Base-by-base conservation (phyloP, 2,888 invertebrate species). In the Dascillus cervinus region DNA sequence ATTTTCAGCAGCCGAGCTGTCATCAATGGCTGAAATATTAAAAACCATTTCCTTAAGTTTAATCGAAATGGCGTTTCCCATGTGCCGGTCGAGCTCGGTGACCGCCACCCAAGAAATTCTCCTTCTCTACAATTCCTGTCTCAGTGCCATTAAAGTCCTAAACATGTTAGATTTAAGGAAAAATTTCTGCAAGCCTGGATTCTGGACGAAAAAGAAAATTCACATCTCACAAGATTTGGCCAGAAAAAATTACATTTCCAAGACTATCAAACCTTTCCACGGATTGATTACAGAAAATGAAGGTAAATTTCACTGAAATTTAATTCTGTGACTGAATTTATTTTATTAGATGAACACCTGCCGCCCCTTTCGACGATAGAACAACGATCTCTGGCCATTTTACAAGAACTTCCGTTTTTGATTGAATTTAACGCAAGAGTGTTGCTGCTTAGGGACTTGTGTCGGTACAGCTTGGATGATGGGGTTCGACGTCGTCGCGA, bases 351-450 rank as follows among this genome's bases (percentile, higher is more conserved):
- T 71, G 86, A 86, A 46, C 84, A 85, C 40, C 79, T 84, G 0
- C 88, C 89, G 1, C 88, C 88, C 0, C 65, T 92, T 42, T 87
- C 91, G 0, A 86, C 86, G 3, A 85, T 83, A 42, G 94, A 95
- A 64, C 75, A 89, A 19, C 74, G 94, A 32, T 86, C 89, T 1
- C 71, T 92, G 23, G 88, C 90, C 0, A 80, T 97, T 37, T 67
- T 97, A 10, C 79, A 86, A 34, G 90, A 95, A 63, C 79, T 97
- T 39, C 97, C 97, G 0, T 98, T 97, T 65, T 82, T 94, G 8
- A 83, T 97, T 25, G 82, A 89, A 6, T 97, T 97, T 60, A 81
- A 83, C 46, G 86, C 91, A 36, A 72, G 97, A 39, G 89, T 96
- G 3, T 71, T 86, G 40, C 83, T 92, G 35, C 75, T 89, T 38